Evolutionary conservation across 2,888 invertebrate genomes (phyloP), one percentile per base, ranked within the genome.

Genomic region (Allophyes oxyacanthae): DNA sequence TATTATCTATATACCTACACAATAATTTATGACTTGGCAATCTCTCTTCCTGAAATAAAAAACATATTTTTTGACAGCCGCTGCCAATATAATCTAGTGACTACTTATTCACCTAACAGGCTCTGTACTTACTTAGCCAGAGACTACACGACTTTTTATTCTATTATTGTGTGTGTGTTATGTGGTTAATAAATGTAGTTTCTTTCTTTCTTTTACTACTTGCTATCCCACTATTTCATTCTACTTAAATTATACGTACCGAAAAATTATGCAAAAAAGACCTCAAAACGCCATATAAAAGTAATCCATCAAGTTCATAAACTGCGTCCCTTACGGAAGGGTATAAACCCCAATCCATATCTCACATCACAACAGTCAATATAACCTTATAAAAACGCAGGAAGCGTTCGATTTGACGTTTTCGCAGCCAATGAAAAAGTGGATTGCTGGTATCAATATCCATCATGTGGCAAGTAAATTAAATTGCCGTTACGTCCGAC

Each of bases 391-490:
- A 74, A 72, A 62, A 66, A 66, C 42, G 28, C 54, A 53, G 65
- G 56, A 72, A 77, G 33, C 62, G 44, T 64, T 70, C 64, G 50
- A 64, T 64, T 58, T 64, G 61, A 67, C 71, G 57, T 64, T 73
- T 76, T 54, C 61, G 63, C 58, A 60, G 53, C 53, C 64, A 58
- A 68, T 77, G 64, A 73, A 81, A 80, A 78, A 77, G 67, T 70
- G 73, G 75, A 80, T 77, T 66, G 71, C 49, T 56, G 61, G 68
- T 72, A 79, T 79, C 79, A 79, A 78, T 83, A 75, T 72, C 79
- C 72, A 79, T 75, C 79, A 68, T 70, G 75, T 69, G 64, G 69
- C 56, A 67, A 73, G 67, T 77, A 72, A 78, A 82, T 82, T 76
- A 82, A 82, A 81, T 78, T 64, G 67, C 62, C 64, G 66, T 68